Base-by-base conservation (phyloP, 2,888 invertebrate genomes). In the Drosophila quinaria region DNA sequence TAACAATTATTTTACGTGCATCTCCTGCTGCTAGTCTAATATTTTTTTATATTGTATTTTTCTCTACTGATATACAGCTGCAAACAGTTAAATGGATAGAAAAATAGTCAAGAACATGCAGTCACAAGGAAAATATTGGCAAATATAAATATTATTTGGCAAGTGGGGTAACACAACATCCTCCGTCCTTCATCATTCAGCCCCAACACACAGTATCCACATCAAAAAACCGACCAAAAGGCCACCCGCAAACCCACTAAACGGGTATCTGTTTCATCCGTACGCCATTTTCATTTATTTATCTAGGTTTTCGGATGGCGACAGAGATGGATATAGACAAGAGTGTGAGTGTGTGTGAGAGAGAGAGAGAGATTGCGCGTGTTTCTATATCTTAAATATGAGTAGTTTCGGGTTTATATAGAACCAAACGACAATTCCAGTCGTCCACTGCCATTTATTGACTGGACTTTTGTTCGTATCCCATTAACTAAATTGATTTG, bases 401-500 rank as follows among this genome's bases (percentile, higher is more conserved):
- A 37, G 19, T 15, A 42, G 31, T 29, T 52, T 25, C n/a, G 22
- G 10, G 9, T 54, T 10, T 13, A 41, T n/a, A 47, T 11, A 29
- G 29, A 29, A 8, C 29, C 29, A 29, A 8, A 29, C 29, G 29
- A 29, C 29, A 8, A 29, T 29, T 8, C 8, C 8, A 29, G 71
- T 66, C 71, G 55, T 37, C 44, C 60, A 19, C 41, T 35, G 46
- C 37, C 52, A 63, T 62, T 75, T 77, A 75, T 77, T 63, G 75
- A 75, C 68, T 72, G 77, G 31, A 72, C 63, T 72, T 68, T 72
- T 64, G 73, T 68, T 56, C 63, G 56, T 63, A 46, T 60, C 44
- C 73, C 78, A 75, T 75, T 77, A 72, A 72, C 47, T 52, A 60
- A 75, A 76, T 76, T 77, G 77, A 77, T 72, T 72, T 77, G 63